Base-by-base conservation (phyloP, 2,113 vertebrate species). In the Daphoenositta chrysoptera region DNA sequence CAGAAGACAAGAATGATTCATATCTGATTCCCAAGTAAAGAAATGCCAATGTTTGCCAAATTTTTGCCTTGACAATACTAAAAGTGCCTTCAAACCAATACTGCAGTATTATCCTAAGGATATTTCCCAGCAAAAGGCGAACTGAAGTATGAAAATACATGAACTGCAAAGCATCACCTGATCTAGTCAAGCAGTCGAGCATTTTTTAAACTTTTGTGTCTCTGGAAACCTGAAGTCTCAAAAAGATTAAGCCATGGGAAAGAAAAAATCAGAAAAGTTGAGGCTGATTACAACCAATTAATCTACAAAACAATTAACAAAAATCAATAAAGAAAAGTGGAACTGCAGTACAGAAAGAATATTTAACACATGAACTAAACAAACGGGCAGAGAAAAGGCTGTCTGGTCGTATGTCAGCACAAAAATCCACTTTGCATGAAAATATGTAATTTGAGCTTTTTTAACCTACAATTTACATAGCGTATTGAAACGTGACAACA, bases 331-430 rank as follows among this genome's bases (percentile, higher is more conserved):
- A 50, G n/a, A 28, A 65, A 82, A 57, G 16, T 6, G 3, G 21
- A 88, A 50, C 21, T 72, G 31, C 56, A 56, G 64, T 54, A 83
- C 54, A 47, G 51, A 39, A 73, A 51, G 8, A 7, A 5, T 11
- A 37, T 13, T 51, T 30, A 60, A 56, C 26, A 21, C 33, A 6
- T 0, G 16, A 61, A 47, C 16, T 4, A 27, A 39, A 50, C 31
- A 37, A 68, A 44, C 0, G 5, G 3, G 26, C 31, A 45, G 48
- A 33, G 19, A 82, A n/a, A 23, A 23, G 27, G 17, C 42, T 45
- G 44, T 3, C n/a, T 24, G 9, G 39, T 22, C 3, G 1, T 1
- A 0, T 4, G 18, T 17, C 22, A 64, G 56, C 57, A 24, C 7
- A 44, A 73, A 45, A 51, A n/a, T 3, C 18, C 42, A 37, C 58